Conservation (phyloP, 2,113 vertebrate genomes). For the Passerina amoena region DNA sequence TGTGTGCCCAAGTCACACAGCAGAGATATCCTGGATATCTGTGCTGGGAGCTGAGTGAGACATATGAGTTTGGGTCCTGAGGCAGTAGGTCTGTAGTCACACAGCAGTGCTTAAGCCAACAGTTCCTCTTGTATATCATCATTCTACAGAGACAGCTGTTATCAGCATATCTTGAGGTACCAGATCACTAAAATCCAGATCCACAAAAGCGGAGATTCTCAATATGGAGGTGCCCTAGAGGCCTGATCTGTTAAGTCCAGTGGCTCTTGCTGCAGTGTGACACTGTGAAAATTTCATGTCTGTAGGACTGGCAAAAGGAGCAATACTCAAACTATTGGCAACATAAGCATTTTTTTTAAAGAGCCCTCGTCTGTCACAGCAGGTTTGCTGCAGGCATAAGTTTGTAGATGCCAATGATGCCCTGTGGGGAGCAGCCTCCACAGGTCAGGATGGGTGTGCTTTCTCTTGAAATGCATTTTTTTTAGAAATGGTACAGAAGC, state of each 20-base stretch:
- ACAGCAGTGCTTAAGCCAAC: neutral
- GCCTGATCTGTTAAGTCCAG: neutral
- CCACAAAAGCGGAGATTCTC: neutral
- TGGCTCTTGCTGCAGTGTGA: neutral
- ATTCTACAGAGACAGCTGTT: accelerated
- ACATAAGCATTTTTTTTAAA: neutral
- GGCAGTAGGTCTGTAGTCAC: neutral
- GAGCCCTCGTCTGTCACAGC: neutral
- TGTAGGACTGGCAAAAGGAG: neutral
- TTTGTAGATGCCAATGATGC: neutral
- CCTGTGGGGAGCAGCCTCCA: neutral
- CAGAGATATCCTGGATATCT: accelerated
- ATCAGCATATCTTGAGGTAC: neutral
- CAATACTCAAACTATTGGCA: neutral
- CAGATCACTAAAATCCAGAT: neutral
- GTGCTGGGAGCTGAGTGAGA: neutral
- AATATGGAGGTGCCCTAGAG: neutral
- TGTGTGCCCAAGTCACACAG: neutral
- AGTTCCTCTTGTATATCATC: neutral
- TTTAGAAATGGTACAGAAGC: neutral
- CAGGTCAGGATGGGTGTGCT: neutral
- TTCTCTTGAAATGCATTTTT: neutral
- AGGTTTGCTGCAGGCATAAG: neutral
- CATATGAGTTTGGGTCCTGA: neutral
- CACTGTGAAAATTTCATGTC: neutral